Base-by-base conservation (phyloP, 2,888 invertebrate species). In the Apamea monoglypha region DNA sequence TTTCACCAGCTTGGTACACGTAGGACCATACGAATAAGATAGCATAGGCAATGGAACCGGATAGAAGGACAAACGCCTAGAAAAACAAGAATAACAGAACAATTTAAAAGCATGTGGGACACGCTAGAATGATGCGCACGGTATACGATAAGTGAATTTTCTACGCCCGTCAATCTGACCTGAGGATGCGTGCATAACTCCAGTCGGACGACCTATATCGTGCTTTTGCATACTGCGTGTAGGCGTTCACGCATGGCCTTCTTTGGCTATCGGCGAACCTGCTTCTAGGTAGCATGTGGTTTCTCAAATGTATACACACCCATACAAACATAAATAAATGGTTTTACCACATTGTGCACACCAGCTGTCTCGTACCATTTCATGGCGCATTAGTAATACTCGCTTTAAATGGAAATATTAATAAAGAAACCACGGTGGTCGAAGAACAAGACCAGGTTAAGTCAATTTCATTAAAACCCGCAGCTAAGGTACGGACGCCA, bases 401-500 rank as follows among this genome's bases (percentile, higher is more conserved):
- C 53, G 82, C 70, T 80, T 68, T 72, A 81, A 89, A 85, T 68
- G 64, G 47, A 70, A 89, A 73, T 78, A 78, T 89, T 79, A 83
- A 76, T 89, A 85, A 81, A 81, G 78, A 74, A 79, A 79, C 32
- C 80, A 47, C 53, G 84, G 81, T 79, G 78, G 83, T 84, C 84
- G 18, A n/a, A 44, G 36, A 63, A 61, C 53, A 63, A 59, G n/a
- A 71, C 59, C 74, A 59, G 29, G 69, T 59, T 61, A 63, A 71
- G 25, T 56, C 8, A 71, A 59, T 85, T 71, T 72, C 32, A 81
- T 78, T 74, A 53, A 81, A 81, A 70, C 25, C 10, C 21, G 36
- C 53, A 29, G 44, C 53, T 68, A 56, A 10, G 21, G 12, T 44
- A n/a, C n/a, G n/a, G n/a, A n/a, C n/a, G n/a, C n/a, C n/a, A n/a